Conservation (phyloP, 2,888 invertebrate genomes). For the Rotaria socialis region DNA sequence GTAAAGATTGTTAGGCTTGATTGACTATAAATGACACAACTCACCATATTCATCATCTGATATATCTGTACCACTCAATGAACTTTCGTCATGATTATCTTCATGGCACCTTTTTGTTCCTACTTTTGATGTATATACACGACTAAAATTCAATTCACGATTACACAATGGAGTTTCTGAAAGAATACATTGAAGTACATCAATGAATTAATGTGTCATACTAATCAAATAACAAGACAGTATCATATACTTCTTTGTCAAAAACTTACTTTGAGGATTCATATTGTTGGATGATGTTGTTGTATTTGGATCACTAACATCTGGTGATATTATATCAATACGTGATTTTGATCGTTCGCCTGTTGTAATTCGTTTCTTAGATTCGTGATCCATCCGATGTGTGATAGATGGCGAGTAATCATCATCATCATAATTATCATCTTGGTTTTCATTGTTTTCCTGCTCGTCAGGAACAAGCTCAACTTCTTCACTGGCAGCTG, state of each 20-base stretch:
- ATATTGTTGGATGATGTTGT: neutral
- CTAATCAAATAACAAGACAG: neutral
- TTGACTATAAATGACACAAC: neutral
- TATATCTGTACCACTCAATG: neutral
- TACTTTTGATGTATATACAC: neutral
- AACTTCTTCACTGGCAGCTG: neutral
- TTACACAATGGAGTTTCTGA: neutral
- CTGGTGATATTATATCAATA: neutral
- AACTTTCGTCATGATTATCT: neutral
- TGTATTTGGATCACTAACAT: neutral
- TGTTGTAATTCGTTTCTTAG: neutral
- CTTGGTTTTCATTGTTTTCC: neutral
- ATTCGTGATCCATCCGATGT: neutral
- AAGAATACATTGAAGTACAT: neutral
- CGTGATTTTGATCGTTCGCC: neutral
- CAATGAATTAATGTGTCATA: neutral
- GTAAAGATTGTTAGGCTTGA: neutral
- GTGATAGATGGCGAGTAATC: neutral
- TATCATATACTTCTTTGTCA: neutral
- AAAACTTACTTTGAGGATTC: neutral
- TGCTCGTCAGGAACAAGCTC: neutral
- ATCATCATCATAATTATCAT: neutral
- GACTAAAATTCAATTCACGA: neutral
- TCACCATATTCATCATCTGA: neutral
- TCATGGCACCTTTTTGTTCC: neutral